Evolutionary conservation across 2,113 vertebrate species (phyloP).

Genomic region (Phalacrocorax carbo): DNA sequence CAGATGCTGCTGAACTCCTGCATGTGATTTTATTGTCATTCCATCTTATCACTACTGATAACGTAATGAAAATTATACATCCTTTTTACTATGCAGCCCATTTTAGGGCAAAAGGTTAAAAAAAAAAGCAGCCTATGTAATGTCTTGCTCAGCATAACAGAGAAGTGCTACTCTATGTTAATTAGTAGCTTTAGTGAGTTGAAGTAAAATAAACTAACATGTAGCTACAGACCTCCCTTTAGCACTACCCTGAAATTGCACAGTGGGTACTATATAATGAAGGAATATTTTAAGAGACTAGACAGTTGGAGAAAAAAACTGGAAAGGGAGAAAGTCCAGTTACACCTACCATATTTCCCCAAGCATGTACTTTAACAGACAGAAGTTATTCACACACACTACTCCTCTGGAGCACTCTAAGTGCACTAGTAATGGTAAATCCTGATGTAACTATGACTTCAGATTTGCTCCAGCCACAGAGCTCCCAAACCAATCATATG

Average conservation of each 20-base stretch:
- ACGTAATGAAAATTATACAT: background rate
- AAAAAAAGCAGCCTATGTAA: background rate
- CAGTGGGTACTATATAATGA: background rate
- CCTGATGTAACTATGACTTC: background rate
- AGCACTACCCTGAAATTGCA: constrained; percentile 5
- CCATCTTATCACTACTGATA: background rate
- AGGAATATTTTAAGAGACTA: constrained; percentile 41
- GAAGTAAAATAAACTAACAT: background rate
- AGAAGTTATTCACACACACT: background rate
- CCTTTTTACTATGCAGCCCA: background rate
- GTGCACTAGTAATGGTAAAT: background rate
- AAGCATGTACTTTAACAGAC: background rate
- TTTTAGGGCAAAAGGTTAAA: background rate
- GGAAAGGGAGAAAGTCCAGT: background rate
- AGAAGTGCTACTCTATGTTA: background rate
- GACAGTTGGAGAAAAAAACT: background rate
- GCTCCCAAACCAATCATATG: background rate
- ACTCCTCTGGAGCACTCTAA: background rate
- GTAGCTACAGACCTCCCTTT: background rate
- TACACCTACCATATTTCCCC: background rate
- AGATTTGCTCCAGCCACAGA: background rate
- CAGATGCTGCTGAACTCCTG: background rate
- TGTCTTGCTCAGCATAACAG: background rate
- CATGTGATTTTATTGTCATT: background rate
- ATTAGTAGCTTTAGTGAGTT: background rate